Evolutionary conservation across 1,140 invertebrate genomes (phyloP).

Genomic region (Pseudomyrmex cubaensis): DNA sequence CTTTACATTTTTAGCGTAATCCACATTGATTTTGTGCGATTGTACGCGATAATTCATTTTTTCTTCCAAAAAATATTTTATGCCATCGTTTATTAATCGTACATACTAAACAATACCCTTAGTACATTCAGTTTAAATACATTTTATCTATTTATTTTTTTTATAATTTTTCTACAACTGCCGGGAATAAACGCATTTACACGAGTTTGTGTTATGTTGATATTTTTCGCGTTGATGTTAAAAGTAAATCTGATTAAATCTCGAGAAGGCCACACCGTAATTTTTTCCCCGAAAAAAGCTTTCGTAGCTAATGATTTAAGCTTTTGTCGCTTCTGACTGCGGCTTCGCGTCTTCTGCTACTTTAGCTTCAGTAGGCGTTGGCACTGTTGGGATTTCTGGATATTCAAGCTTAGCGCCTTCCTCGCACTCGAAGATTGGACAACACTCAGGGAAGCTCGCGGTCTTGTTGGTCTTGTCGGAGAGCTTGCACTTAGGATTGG

Average conservation of each 20-base stretch:
- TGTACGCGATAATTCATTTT: no score
- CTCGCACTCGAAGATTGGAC: slow-evolving; percentile 94
- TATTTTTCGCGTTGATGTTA: background rate
- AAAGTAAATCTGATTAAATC: background rate
- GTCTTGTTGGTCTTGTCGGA: slow-evolving; percentile 95
- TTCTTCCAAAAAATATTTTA: background rate
- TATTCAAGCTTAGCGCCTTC: slow-evolving; percentile 93
- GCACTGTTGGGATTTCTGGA: slow-evolving; percentile 90
- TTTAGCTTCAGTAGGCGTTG: slow-evolving; percentile 84
- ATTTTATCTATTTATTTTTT: background rate
- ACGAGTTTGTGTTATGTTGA: background rate
- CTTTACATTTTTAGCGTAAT: background rate
- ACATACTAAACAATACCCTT: background rate
- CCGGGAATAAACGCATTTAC: no score
- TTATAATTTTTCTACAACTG: no score
- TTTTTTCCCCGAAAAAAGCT: background rate
- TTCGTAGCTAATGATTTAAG: slow-evolving; percentile 25
- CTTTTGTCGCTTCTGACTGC: slow-evolving; percentile 44
- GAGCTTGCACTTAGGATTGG: slow-evolving; percentile 95
- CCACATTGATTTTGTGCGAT: background rate
- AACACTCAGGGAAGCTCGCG: slow-evolving; percentile 93
- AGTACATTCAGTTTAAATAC: background rate
- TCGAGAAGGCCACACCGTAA: slow-evolving; percentile 27
- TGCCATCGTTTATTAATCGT: background rate
- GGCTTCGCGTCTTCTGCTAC: slow-evolving; percentile 82